Base-by-base conservation (phyloP, 2,113 vertebrate species). In the Otis tarda region DNA sequence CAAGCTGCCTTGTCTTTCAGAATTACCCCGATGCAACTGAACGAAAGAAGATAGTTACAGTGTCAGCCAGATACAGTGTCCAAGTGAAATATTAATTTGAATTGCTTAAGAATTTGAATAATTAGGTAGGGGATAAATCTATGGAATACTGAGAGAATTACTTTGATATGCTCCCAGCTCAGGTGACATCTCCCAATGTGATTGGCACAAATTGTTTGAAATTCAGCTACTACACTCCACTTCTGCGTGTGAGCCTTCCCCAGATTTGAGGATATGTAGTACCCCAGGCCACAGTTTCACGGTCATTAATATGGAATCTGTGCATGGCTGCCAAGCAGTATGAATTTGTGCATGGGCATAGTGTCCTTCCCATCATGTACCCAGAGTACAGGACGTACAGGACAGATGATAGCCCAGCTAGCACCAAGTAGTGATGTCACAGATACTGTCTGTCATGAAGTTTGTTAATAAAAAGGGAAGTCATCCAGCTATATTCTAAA, bases 71-170 rank as follows among this genome's bases (percentile, higher is more conserved):
- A 86, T 91, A 30, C 7, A 74, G 61, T 70, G 70, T 77, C 91
- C 94, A 87, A 89, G 81, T 87, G 91, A 95, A 95, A 91, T 60
- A 81, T 96, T 95, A 94, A 96, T 95, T 91, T 94, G 83, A 91
- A 82, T 70, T 35, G 65, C 57, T 96, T 92, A 82, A 84, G 77
- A 81, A 89, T 94, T 94, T 87, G 86, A 84, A 84, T 93, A 89
- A 91, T 89, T 89, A 91, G 49, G 31, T 91, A 70, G 68, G 31
- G 56, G 41, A 93, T 83, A 86, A 83, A 83, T 80, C 76, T 91
- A 1, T 78, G 69, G 86, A 82, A 84, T 90, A 93, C 43, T 65
- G 77, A 85, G 28, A 82, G 59, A 83, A 91, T 84, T 82, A 39
- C 87, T 89, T 84, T 76, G 74, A 89, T 94, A 61, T 2, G 3